Conservation (phyloP, 2,797 vertebrate species). For the Rachycentron canadum region DNA sequence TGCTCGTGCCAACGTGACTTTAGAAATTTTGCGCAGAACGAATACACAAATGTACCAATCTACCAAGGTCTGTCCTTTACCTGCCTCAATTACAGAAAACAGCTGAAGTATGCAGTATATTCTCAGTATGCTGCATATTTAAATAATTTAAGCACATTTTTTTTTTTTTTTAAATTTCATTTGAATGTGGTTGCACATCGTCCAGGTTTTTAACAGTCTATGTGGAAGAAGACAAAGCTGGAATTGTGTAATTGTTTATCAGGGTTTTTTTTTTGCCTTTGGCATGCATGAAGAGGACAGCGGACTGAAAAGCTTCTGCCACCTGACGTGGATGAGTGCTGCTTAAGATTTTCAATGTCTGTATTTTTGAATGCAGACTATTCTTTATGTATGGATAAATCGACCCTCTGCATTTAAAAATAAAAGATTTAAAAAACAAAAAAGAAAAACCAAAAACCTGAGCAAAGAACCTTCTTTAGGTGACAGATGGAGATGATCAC, state of each 20-base stretch:
- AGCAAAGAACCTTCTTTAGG: conserved; percentile 48
- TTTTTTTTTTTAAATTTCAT: neutral
- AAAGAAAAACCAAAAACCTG: conserved; percentile 26
- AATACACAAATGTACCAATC: neutral
- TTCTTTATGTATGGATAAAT: conserved; percentile 44
- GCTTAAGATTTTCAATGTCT: conserved; percentile 43
- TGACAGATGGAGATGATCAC: conserved; percentile 69
- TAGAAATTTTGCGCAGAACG: neutral
- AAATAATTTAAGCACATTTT: conserved; percentile 1
- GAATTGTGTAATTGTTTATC: conserved; percentile 46
- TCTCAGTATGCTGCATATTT: conserved; percentile 24
- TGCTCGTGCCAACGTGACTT: neutral
- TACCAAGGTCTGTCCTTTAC: conserved; percentile 7
- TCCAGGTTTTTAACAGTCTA: conserved; percentile 15
- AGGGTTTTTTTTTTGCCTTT: conserved; percentile 28
- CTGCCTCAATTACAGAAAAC: neutral
- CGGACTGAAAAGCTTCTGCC: conserved; percentile 45
- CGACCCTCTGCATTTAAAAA: conserved; percentile 6
- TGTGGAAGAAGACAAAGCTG: conserved; percentile 17
- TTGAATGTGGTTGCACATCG: conserved; percentile 8
- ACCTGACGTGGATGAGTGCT: conserved; percentile 51
- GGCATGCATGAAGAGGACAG: conserved; percentile 19
- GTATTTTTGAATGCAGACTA: conserved; percentile 7
- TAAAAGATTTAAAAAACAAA: neutral
- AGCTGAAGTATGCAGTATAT: neutral